Base-by-base conservation (phyloP, 2,888 invertebrate species). In the Argynnis bischoffii region DNA sequence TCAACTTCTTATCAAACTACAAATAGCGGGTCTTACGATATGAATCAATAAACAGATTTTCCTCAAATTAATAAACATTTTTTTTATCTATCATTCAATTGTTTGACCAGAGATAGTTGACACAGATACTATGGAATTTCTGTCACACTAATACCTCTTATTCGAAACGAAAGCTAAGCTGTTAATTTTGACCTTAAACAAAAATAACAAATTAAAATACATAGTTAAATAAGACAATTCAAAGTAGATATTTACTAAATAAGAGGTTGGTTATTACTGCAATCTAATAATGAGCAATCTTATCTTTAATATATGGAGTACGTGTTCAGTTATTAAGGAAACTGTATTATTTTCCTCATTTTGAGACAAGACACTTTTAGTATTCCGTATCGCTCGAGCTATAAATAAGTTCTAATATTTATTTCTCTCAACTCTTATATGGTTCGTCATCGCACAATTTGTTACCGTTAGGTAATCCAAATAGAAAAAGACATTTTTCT, bases 271-370 rank as follows among this genome's bases (percentile, higher is more conserved):
- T 26, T 31, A 48, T 59, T n/a, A 59, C 59, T 59, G 16, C n/a
- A 59, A 47, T 48, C 48, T 26, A 48, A 59, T 48, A 31, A 59
- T 48, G 31, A 59, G n/a, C 16, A 31, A 59, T 59, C 48, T 59
- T 48, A 59, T 59, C 26, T 31, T 59, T 48, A 47, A 47, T 13
- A 3, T 59, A 59, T 48, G 48, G 48, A 48, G 48, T 14, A 59
- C 35, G 35, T 41, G 35, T 47, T 59, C 31, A 47, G 14, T 48
- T 59, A 59, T 31, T 16, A 48, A 59, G 59, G 59, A 48, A 59
- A 59, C 48, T 13, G 31, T 55, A 59, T 26, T 59, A 16, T 26
- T 59, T 59, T 59, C 26, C 59, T 59, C n/a, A 59, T 59, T 48
- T 48, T 48, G 47, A n/a, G 59, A 31, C 59, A 26, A 48, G n/a